Percentiles rank a stretch among this genome's conserved stretches.
Evolutionary conservation across 2,113 vertebrate genomes (phyloP).

Genomic region (Callionymus lyra): DNA sequence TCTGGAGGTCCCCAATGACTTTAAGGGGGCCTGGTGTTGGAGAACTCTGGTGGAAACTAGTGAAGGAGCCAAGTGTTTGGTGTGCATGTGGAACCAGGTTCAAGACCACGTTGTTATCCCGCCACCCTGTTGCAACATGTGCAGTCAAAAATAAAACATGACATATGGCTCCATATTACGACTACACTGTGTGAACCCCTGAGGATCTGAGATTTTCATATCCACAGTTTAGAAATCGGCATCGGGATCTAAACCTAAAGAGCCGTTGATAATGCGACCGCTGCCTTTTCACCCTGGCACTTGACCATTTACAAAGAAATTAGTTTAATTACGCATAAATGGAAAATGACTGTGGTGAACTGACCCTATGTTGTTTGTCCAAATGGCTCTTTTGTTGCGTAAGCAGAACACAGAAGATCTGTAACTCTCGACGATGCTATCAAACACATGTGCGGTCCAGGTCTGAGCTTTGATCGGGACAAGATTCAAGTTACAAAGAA

Average conservation of each 20-base stretch:
- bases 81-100: no score
- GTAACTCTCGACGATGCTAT: slow-evolving; percentile 50
- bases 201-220: background rate
- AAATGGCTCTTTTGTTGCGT: slow-evolving; percentile 57
- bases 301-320: slow-evolving; percentile 44
- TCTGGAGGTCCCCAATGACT: no score
- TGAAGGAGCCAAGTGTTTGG: no score
- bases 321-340: slow-evolving; percentile 59
- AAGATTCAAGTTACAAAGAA: background rate
- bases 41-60: no score
- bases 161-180: no score
- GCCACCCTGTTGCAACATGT: no score
- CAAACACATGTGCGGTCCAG: slow-evolving; percentile 45
- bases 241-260: slow-evolving; percentile 31
- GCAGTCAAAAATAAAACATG: no score
- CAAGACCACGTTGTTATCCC: no score
- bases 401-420: slow-evolving; percentile 37
- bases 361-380: slow-evolving; percentile 56
- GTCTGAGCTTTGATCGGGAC: slow-evolving; percentile 5
- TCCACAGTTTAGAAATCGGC: slow-evolving; percentile 24
- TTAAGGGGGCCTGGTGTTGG: no score
- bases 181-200: no score
- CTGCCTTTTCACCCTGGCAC: slow-evolving; percentile 12
- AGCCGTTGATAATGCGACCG: slow-evolving; percentile 22
- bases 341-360: slow-evolving; percentile 58